phyloP scores from a whole-genome alignment of 2,797 vertebrate genomes.

The Tapirus indicus region DNA sequence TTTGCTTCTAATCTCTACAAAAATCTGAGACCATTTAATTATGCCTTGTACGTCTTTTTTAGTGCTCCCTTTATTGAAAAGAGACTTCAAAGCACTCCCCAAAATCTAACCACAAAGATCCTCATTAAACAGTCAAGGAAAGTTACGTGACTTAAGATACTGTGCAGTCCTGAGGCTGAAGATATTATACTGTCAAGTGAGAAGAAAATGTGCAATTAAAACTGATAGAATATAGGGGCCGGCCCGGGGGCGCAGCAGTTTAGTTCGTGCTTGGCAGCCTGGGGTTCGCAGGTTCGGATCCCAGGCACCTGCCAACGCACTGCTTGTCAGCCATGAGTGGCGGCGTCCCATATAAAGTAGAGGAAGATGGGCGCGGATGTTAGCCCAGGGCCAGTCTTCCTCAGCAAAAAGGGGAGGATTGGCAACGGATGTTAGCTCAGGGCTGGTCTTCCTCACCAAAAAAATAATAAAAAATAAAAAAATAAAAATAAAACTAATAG shows the following conservation, averaged over 20 bases:
- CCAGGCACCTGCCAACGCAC: no score
- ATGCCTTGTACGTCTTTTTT: constrained; percentile 2
- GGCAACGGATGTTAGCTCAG: no score
- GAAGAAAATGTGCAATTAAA: constrained; percentile 55
- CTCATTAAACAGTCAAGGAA: constrained; percentile 54
- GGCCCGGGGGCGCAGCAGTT: no score
- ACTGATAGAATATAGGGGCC: background rate
- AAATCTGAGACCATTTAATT: constrained; percentile 33
- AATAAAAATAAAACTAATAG: background rate
- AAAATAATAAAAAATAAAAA: no score
- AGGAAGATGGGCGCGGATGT: no score
- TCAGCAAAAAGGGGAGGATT: no score
- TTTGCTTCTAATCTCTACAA: constrained; percentile 10
- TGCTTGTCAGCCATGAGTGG: no score
- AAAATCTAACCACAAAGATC: constrained; percentile 41
- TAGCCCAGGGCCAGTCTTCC: no score
- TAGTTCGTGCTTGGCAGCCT: no score
- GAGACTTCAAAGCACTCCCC: constrained; percentile 65
- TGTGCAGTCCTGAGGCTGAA: background rate
- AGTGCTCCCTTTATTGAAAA: constrained; percentile 41
- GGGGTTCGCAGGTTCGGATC: no score
- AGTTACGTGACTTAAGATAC: background rate
- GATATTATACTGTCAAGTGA: constrained; percentile 34
- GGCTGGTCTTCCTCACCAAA: no score
- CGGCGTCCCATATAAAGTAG: no score